phyloP scores from a whole-genome alignment of 1,140 invertebrate species.

The Dufourea novaeangliae region DNA sequence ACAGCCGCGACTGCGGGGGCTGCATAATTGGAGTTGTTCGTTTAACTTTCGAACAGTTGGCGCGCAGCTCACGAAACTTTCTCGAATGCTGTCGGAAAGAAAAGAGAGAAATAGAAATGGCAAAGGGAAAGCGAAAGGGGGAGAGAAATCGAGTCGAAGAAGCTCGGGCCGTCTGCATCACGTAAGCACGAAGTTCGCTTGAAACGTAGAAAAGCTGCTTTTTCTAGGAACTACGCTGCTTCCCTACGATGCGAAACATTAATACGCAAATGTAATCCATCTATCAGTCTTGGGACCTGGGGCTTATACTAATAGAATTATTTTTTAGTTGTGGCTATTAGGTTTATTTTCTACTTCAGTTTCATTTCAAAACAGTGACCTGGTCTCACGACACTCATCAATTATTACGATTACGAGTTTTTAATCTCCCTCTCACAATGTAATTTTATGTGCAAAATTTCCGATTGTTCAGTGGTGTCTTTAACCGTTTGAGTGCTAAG shows the following conservation, averaged over 20 bases:
- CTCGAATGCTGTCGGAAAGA: constrained; percentile 57
- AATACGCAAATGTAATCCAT: constrained; percentile 44
- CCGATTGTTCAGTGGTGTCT: no score
- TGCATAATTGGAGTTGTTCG: constrained; percentile 77
- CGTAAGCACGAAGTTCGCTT: constrained; percentile 24
- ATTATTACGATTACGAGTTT: no score
- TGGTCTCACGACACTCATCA: no score
- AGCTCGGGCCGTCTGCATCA: constrained; percentile 16
- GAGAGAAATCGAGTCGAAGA: constrained; percentile 6
- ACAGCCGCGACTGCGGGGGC: constrained; percentile 55
- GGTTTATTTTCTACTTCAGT: no score
- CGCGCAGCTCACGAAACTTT: constrained; percentile 67
- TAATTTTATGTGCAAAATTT: no score
- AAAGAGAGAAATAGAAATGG: constrained; percentile 38
- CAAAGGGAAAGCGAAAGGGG: constrained; percentile 5
- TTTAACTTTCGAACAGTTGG: constrained; percentile 73
- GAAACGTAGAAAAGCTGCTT: constrained; percentile 43
- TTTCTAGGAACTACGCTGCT: constrained; percentile 14
- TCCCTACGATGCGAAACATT: constrained; percentile 1
- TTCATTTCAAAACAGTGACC: no score
- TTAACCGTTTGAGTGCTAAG: no score
- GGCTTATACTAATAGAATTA: no score
- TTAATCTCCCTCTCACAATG: no score
- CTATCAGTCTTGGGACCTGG: constrained; percentile 28
- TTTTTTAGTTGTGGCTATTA: no score